These are phyloP conservation scores for Cinara cedri DNA, from an alignment of 2,888 invertebrate genomes.

Conservation along the genomic window DNA sequence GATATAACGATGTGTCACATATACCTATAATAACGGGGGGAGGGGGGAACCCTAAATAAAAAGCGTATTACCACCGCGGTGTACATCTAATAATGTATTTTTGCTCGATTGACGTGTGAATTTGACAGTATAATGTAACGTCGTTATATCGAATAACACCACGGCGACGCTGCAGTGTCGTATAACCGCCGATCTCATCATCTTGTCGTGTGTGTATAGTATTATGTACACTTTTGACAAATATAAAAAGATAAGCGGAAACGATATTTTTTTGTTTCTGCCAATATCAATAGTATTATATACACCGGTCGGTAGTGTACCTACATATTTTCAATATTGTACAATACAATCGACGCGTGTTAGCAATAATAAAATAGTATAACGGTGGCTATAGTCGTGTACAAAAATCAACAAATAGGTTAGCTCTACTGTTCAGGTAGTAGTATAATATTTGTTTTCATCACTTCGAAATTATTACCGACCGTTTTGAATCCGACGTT, in stretches of 20 bases:
- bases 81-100: conserved; percentile 4
- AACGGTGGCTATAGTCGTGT: background rate
- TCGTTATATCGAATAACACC: conserved; percentile 34
- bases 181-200: background rate
- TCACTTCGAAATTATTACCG: conserved; percentile 1
- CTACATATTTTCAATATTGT: background rate
- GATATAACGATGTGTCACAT: background rate
- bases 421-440: no score
- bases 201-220: background rate
- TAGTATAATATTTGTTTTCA: background rate
- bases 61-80: no score
- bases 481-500: background rate
- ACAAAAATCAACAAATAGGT: no score
- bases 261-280: background rate
- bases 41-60: no score
- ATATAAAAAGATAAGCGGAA: no score
- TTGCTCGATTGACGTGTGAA: conserved; percentile 20
- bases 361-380: background rate
- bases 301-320: background rate
- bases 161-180: background rate
- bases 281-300: background rate
- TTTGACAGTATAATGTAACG: conserved; percentile 29
- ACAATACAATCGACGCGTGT: background rate
- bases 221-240: background rate
- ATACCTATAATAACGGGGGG: no score